These are phyloP conservation scores for Troides aeacus DNA, from an alignment of 2,888 invertebrate genomes.

Conservation along the genomic window DNA sequence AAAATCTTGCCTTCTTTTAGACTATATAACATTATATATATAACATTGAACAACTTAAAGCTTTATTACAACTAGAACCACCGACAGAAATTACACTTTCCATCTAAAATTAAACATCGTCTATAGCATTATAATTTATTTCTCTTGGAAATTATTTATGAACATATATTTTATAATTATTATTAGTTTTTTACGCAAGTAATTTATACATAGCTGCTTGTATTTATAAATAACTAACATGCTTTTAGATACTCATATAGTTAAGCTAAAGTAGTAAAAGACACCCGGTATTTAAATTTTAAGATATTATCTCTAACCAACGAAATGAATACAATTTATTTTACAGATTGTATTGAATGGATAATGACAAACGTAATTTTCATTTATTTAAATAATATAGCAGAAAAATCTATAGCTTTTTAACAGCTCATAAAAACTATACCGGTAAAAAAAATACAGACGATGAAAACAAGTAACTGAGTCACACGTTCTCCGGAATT, in stretches of 20 bases:
- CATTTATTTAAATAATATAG: not conserved
- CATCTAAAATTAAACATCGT: conserved; percentile 4
- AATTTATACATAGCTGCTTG: too few relatives aligned
- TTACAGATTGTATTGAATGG: not conserved
- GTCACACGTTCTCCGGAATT: conserved; percentile 37
- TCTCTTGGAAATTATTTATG: not conserved
- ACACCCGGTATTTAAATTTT: not conserved
- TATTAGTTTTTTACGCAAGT: too few relatives aligned
- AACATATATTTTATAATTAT: too few relatives aligned
- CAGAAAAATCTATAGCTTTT: not conserved
- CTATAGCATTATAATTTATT: not conserved
- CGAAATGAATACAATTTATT: not conserved
- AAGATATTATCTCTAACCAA: not conserved
- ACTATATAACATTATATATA: too few relatives aligned
- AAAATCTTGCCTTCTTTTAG: too few relatives aligned
- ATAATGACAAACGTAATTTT: not conserved
- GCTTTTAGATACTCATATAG: too few relatives aligned
- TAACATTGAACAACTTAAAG: not conserved
- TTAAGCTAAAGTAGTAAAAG: not conserved
- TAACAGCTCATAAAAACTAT: not conserved
- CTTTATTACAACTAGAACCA: not conserved
- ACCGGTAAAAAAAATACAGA: conserved; percentile 3
- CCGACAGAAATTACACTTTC: conserved; percentile 6
- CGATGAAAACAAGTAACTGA: conserved; percentile 27
- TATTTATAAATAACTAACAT: too few relatives aligned